phyloP scores from a whole-genome alignment of 2,888 invertebrate genomes.

The Mylabris sibirica region DNA sequence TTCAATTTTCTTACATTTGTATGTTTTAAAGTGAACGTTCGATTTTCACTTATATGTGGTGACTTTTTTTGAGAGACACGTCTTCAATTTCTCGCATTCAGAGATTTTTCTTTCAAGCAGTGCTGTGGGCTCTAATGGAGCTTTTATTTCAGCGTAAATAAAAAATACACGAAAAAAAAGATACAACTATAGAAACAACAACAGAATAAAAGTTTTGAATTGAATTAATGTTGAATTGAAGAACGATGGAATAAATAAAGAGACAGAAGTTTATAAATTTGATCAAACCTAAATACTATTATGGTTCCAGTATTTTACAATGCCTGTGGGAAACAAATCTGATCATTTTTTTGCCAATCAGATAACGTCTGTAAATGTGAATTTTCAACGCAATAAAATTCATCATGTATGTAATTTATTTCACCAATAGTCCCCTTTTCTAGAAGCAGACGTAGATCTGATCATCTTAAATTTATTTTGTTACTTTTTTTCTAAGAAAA shows the following conservation, averaged over 20 bases:
- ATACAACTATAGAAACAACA: slow-evolving; percentile 1
- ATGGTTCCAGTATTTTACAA: not conserved
- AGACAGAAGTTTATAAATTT: not conserved
- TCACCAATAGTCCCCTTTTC: not conserved
- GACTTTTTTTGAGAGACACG: not conserved
- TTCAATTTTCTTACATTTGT: not conserved
- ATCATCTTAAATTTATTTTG: no score
- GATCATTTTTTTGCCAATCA: not conserved
- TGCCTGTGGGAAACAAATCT: not conserved
- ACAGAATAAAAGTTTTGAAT: not conserved
- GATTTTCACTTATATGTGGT: not conserved
- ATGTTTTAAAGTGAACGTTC: not conserved
- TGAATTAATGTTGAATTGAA: not conserved
- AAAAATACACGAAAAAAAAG: not conserved
- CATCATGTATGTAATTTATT: slow-evolving; percentile 4
- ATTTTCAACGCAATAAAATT: not conserved
- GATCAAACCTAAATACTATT: not conserved
- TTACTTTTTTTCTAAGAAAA: not conserved
- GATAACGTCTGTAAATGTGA: not conserved
- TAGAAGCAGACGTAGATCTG: not conserved
- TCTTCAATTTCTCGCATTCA: not conserved
- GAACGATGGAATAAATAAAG: not conserved
- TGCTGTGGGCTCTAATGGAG: not conserved
- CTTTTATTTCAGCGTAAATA: not conserved
- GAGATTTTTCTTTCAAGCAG: not conserved